phyloP scores from a whole-genome alignment of 2,113 vertebrate genomes.

The Boleophthalmus pectinirostris region DNA sequence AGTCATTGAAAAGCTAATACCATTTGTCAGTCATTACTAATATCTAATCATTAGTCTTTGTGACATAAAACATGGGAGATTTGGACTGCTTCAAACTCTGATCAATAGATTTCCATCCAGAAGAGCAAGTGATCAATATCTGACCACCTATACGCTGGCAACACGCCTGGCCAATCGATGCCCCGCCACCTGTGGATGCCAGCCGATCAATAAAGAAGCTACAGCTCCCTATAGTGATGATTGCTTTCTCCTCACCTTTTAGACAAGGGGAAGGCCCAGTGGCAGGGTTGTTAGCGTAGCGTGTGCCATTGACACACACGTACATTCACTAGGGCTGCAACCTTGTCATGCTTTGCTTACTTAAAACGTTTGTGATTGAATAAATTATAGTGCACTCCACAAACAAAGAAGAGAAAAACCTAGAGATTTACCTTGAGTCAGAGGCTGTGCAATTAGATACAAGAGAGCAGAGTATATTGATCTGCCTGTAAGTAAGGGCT shows the following conservation, averaged over 20 bases:
- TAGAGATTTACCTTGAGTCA: constrained; percentile 46
- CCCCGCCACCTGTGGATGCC: constrained; percentile 80
- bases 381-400: constrained; percentile 24
- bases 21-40: constrained; percentile 43
- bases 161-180: constrained; percentile 56
- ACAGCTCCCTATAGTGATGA: constrained; percentile 53
- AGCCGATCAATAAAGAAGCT: constrained; percentile 66
- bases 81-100: constrained; percentile 24
- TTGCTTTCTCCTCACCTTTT: constrained; percentile 53
- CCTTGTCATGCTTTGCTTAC: constrained; percentile 30
- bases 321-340: neutral
- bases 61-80: constrained; percentile 35
- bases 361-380: constrained; percentile 10
- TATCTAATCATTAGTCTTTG: constrained; percentile 49
- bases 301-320: constrained; percentile 3
- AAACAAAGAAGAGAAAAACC: constrained; percentile 2
- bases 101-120: constrained; percentile 56
- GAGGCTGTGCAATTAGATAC: constrained; percentile 58
- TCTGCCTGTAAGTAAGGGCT: constrained; percentile 48
- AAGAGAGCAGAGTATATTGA: constrained; percentile 57
- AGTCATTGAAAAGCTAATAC: constrained; percentile 19
- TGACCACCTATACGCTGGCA: constrained; percentile 56
- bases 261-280: constrained; percentile 27
- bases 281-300: constrained; percentile 22
- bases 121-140: constrained; percentile 66